phyloP scores from a whole-genome alignment of 2,888 invertebrate genomes.

The Plebejus melissa region DNA sequence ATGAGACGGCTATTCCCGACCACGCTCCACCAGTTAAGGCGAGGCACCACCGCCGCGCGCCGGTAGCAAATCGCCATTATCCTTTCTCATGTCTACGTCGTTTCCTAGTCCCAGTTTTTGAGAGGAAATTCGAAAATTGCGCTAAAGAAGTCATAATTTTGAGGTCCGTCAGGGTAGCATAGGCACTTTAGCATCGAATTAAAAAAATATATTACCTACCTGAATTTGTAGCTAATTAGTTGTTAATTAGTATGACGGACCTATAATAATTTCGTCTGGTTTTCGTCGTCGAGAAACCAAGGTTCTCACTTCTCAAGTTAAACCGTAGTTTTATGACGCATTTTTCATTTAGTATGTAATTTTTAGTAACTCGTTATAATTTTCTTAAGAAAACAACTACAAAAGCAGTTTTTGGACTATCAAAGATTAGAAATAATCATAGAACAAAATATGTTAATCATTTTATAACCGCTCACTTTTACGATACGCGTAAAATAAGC shows the following conservation, averaged over 20 bases:
- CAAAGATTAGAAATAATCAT: background rate
- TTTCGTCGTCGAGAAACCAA: background rate
- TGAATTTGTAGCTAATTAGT: no score
- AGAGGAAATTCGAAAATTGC: background rate
- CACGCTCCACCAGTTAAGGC: constrained; percentile 53
- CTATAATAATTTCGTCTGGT: background rate
- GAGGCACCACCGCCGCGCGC: constrained; percentile 29
- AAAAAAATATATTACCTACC: no score
- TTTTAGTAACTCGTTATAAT: background rate
- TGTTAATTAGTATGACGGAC: no score
- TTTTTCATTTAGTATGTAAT: no score
- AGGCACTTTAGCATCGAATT: no score
- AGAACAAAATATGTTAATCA: background rate
- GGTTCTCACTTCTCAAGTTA: no score
- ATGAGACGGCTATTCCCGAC: constrained; percentile 66
- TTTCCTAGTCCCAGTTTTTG: background rate
- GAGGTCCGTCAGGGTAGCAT: no score
- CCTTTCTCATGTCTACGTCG: background rate
- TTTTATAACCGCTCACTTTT: background rate
- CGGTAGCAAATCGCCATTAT: background rate
- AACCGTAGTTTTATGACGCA: no score
- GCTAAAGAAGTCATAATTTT: background rate
- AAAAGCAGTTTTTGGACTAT: background rate
- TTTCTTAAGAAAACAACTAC: background rate
- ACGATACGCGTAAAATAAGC: background rate